phyloP scores from a whole-genome alignment of 2,797 vertebrate genomes.

The Enteromius thamalakanensis region DNA sequence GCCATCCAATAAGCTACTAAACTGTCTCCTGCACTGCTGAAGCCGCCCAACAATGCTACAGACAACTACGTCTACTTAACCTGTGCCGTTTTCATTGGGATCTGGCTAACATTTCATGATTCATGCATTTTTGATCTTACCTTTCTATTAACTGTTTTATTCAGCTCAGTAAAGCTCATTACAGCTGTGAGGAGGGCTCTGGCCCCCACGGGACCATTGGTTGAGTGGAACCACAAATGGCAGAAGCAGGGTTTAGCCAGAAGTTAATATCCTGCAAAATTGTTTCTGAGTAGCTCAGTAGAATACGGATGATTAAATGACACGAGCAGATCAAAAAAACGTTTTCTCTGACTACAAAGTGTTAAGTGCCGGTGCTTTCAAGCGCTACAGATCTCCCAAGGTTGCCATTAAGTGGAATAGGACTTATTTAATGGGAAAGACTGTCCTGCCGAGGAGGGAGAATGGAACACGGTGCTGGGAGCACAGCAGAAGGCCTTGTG shows the following conservation, averaged over 20 bases:
- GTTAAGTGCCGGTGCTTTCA: constrained; percentile 74
- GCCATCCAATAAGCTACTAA: constrained; percentile 36
- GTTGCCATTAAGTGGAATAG: constrained; percentile 78
- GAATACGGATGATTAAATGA: constrained; percentile 86
- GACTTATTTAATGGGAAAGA: constrained; percentile 73
- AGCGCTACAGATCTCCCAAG: constrained; percentile 76
- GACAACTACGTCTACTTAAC: constrained; percentile 36
- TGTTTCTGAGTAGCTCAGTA: constrained; percentile 79
- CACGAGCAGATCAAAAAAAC: constrained; percentile 84
- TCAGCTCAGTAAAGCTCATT: constrained; percentile 78
- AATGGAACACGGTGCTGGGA: constrained; percentile 39
- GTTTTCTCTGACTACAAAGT: constrained; percentile 82
- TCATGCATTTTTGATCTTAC: constrained; percentile 72
- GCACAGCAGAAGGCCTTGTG: constrained; percentile 71
- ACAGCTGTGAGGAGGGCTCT: constrained; percentile 75
- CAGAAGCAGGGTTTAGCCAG: constrained; percentile 84
- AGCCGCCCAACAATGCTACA: background rate
- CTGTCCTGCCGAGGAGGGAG: constrained; percentile 45
- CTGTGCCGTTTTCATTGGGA: constrained; percentile 61
- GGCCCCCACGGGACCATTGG: constrained; percentile 79
- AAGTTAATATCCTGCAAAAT: constrained; percentile 89
- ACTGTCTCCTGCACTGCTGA: constrained; percentile 20
- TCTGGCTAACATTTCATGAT: constrained; percentile 68
- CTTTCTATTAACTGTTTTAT: constrained; percentile 66
- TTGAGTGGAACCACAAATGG: constrained; percentile 86